Evolutionary conservation across 2,888 invertebrate species (phyloP).

Genomic region (Omphaloscelis lunosa): DNA sequence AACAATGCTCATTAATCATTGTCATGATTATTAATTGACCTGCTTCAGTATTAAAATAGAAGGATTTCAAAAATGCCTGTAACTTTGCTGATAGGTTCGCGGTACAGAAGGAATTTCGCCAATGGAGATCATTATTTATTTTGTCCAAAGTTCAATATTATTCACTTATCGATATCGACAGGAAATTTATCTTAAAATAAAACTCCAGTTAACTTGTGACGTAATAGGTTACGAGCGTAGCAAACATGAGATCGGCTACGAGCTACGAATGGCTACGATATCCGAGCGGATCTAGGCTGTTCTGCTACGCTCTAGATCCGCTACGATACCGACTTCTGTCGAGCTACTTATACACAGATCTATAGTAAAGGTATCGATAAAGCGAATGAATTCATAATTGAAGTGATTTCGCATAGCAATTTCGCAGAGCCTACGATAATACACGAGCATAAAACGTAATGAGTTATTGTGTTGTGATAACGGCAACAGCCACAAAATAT

Average conservation of each 20-base stretch:
- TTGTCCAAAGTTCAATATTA: neutral
- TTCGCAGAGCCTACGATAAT: constrained; percentile 45
- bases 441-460: constrained; percentile 16
- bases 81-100: neutral
- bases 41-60: constrained; percentile 40
- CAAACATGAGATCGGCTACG: constrained; percentile 25
- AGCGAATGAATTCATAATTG: constrained; percentile 26
- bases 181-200: neutral
- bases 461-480: constrained; percentile 10
- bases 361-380: constrained; percentile 4
- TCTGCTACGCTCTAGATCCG: constrained; percentile 43
- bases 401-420: constrained; percentile 52
- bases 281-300: constrained; percentile 24
- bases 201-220: neutral
- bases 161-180: constrained; percentile 5
- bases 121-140: neutral
- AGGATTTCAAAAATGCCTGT: constrained; percentile 24
- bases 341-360: constrained; percentile 5
- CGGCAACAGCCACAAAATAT: constrained; percentile 11
- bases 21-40: constrained; percentile 54
- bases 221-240: constrained; percentile 32
- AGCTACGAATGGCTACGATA: constrained; percentile 46
- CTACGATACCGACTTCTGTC: constrained; percentile 15
- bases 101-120: neutral
- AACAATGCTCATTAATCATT: constrained; percentile 52